These are phyloP conservation scores for Ancistrus triradiatus DNA, from an alignment of 2,113 vertebrate genomes.

Conservation along the genomic window DNA sequence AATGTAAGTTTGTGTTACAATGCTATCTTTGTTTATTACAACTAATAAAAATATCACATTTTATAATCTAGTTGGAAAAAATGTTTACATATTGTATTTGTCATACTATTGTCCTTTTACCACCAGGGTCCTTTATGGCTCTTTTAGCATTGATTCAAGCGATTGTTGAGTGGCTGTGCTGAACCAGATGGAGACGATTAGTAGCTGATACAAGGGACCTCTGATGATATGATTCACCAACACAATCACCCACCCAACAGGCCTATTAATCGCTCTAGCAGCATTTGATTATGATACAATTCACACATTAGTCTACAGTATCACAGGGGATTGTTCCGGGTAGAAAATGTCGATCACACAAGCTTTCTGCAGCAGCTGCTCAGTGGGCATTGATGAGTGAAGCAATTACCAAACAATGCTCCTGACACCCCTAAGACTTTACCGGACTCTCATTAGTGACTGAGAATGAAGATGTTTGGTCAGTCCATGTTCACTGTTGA, in stretches of 20 bases:
- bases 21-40: too few relatives aligned
- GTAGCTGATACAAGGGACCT: conserved; percentile 12
- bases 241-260: conserved; percentile 24
- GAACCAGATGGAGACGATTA: conserved; percentile 32
- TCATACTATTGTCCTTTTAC: not conserved
- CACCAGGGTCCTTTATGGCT: not conserved
- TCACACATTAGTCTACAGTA: conserved; percentile 26
- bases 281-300: conserved; percentile 28
- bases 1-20: too few relatives aligned
- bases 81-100: not conserved
- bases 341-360: conserved; percentile 8
- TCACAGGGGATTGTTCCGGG: conserved; percentile 18
- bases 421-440: not conserved
- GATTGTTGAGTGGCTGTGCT: conserved; percentile 8
- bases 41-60: too few relatives aligned
- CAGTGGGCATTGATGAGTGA: conserved; percentile 11
- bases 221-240: conserved; percentile 11
- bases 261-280: conserved; percentile 24
- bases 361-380: conserved; percentile 20
- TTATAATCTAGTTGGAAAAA: too few relatives aligned
- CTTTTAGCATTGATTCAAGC: not conserved
- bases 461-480: not conserved
- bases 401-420: conserved; percentile 14
- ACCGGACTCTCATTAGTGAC: conserved; percentile 26
- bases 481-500: not conserved